Evolutionary conservation across 2,888 invertebrate genomes (phyloP).

Genomic region (Cerceris ruficornis): DNA sequence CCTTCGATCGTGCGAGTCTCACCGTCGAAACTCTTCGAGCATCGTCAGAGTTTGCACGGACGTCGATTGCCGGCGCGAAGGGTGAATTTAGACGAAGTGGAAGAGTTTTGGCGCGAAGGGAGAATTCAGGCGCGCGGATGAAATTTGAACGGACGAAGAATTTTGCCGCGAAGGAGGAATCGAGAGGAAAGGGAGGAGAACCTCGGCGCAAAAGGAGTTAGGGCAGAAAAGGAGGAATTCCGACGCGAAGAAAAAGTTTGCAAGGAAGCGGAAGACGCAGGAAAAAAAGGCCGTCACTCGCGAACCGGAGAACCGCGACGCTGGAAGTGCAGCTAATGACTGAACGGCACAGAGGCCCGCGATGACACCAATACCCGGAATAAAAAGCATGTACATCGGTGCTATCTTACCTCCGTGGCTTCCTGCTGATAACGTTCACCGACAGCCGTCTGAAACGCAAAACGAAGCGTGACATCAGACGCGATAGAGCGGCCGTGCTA

Average conservation of each 20-base stretch:
- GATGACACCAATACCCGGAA: slow-evolving; percentile 29
- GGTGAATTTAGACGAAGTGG: too few species aligned
- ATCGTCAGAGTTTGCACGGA: too few species aligned
- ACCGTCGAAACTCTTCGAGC: neutral
- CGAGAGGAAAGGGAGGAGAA: too few species aligned
- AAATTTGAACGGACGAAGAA: too few species aligned
- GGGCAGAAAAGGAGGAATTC: neutral
- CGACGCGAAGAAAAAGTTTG: neutral
- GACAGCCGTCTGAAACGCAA: slow-evolving; percentile 63
- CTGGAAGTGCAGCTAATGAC: slow-evolving; percentile 36
- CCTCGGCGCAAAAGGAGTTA: neutral
- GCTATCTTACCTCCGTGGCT: slow-evolving; percentile 76
- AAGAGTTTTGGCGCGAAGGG: too few species aligned
- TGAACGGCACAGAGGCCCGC: slow-evolving; percentile 18
- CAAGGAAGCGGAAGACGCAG: neutral
- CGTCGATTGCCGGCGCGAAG: too few species aligned
- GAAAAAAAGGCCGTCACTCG: neutral
- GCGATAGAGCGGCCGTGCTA: neutral
- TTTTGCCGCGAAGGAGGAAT: too few species aligned
- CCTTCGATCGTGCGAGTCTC: neutral
- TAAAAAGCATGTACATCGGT: slow-evolving; percentile 45
- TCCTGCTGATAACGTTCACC: slow-evolving; percentile 75
- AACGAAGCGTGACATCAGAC: slow-evolving; percentile 63
- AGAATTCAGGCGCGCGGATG: too few species aligned
- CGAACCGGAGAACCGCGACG: too few species aligned